These are phyloP conservation scores for Okapia johnstoni DNA, from an alignment of 2,113 vertebrate species.

Conservation along the genomic window DNA sequence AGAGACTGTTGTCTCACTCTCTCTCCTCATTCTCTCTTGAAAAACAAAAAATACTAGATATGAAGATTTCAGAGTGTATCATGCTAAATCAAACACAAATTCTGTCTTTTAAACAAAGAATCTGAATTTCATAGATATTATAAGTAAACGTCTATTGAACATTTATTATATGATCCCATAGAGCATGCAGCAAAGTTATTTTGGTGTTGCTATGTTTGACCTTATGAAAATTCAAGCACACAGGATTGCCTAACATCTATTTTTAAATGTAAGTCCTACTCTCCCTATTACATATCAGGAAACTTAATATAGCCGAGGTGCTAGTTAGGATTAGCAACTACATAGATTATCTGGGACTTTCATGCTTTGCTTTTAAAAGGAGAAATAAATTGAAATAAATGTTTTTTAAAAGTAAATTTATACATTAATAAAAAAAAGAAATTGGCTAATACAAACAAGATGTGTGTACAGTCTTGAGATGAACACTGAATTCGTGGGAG, in stretches of 20 bases:
- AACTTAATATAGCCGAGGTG: slow-evolving; percentile 45
- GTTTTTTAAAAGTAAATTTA: neutral
- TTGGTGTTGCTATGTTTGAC: slow-evolving; percentile 47
- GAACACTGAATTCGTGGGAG: neutral
- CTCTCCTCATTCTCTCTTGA: neutral
- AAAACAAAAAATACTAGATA: neutral
- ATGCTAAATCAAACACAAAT: neutral
- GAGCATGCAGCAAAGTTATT: slow-evolving; percentile 33
- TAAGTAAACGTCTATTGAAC: neutral
- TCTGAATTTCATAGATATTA: neutral
- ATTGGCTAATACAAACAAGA: neutral
- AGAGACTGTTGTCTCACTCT: neutral
- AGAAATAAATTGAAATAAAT: neutral
- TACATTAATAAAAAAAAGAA: neutral
- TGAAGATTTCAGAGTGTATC: neutral
- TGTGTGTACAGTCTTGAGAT: neutral
- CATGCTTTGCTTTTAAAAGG: neutral
- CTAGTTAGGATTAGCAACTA: neutral
- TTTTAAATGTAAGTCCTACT: slow-evolving; percentile 59
- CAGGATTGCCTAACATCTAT: slow-evolving; percentile 58
- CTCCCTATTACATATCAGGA: slow-evolving; percentile 17
- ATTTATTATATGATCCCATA: neutral
- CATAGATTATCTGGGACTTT: neutral
- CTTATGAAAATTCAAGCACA: slow-evolving; percentile 45
- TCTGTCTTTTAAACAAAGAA: neutral